Evolutionary conservation across 2,797 vertebrate species (phyloP), one percentile per base, ranked within the genome.

Genomic region (Xenentodon cancila): DNA sequence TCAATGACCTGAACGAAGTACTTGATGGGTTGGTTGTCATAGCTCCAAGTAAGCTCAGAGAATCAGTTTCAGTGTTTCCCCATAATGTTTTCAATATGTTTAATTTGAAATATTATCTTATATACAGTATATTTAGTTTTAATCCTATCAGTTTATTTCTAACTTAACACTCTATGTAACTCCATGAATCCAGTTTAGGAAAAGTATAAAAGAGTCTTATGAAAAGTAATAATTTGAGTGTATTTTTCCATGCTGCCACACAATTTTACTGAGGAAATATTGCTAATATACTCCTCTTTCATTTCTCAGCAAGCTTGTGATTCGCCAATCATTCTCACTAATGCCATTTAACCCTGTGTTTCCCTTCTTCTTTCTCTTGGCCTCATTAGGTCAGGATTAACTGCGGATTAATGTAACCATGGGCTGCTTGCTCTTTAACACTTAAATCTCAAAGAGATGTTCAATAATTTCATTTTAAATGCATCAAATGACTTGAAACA

Each of bases 311-410:
- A 73, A 64, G 72, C 73, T 71, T 67, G 68, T 27, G 37, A 50
- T 46, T 51, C 37, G 71, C 71, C 54, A 75, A 54, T 78, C 79
- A 81, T 63, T 77, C 77, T 65, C 66, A 37, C 64, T 84, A 85
- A 88, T 85, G 76, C 75, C 55, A 56, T 87, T 85, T 90, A 80
- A 85, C 82, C 82, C 80, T 71, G 47, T 80, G 62, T 84, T 84
- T 84, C 73, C 77, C 74, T 69, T 84, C 74, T 75, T 82, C 79
- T 79, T 79, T 70, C 66, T 74, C 75, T 56, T 65, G 79, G 77
- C 84, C 87, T 89, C 87, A 91, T 89, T 92, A 90, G 88, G 88
- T 89, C 84, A 88, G 89, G 89, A 90, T 89, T 90, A 92, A 88
- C 84, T 82, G 71, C 71, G 82, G 87, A 92, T 90, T 89, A 90